Evolutionary conservation across 1,140 invertebrate species (phyloP), one percentile per base, ranked within the genome.

Genomic region (Drosophila setifemur): DNA sequence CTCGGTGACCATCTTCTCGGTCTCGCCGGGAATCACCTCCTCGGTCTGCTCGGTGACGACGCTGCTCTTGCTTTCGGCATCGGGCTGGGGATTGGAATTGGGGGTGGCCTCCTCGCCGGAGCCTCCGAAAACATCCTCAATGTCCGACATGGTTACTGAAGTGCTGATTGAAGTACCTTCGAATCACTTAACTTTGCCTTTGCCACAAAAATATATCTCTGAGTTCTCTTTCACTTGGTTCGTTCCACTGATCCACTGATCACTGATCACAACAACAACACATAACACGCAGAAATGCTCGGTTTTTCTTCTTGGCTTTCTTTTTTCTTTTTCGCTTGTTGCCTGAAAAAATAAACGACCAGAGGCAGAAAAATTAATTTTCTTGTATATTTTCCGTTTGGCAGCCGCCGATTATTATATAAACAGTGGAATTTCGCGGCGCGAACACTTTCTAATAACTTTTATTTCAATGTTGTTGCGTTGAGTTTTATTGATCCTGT

Each of bases 1-100:
- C 42, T 90, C 88, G n/a, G 81, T 88, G 40, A 89, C 73, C 72
- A 89, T 87, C 70, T 88, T 77, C 35, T 89, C 88, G 42, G 57
- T 88, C 42, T 88, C 88, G 6, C 79, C 88, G 52, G 76, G 71
- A 35, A 89, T 75, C 3, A 87, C 68, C 40, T 90, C 85, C 61
- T 89, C 85, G 52, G 73, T 88, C 19, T 47, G 49, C 18, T 87
- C 82, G 6, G 82, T 87, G 6, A 87, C 76, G 4, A 87, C 77
- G 37, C 82, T 87, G 48, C 11, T 82, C 45, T 87, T 87, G 60
- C 73, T 82, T 4, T 86, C 61, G 14, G 57, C 70, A 72, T 66
- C 76, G 11, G 63, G 47, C 21, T 72, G 44, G 25, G 55, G 33
- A 4, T 49, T 42, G 33, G 39, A 63, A 19, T 52, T 43, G 54